These are phyloP conservation scores for Calephelis virginiensis DNA, from an alignment of 1,140 invertebrate genomes.

Conservation along the genomic window DNA sequence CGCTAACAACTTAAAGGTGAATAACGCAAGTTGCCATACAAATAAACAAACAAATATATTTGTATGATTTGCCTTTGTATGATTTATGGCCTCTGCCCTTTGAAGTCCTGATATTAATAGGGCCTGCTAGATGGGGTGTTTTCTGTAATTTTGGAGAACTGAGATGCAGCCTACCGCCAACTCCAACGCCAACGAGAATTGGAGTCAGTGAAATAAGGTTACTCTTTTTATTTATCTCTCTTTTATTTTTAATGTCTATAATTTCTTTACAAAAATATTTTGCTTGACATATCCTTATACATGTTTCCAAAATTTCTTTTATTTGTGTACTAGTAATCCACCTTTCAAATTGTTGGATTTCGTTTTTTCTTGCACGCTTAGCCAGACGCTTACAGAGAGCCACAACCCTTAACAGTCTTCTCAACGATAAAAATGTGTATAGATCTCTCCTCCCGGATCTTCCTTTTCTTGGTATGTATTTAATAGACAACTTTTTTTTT, in stretches of 20 bases:
- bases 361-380: neutral
- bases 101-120: conserved; percentile 1
- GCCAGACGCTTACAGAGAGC: conserved; percentile 24
- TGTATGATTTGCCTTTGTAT: neutral
- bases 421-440: neutral
- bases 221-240: neutral
- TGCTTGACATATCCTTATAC: neutral
- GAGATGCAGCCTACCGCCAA: neutral
- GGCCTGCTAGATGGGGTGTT: neutral
- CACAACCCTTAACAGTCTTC: conserved; percentile 18
- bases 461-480: neutral
- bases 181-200: neutral
- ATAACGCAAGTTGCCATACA: conserved; percentile 8
- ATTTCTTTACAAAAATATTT: neutral
- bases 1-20: neutral
- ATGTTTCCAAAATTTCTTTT: neutral
- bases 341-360: neutral
- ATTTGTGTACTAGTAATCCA: neutral
- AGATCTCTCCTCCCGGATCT: neutral
- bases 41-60: conserved; percentile 17
- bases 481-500: neutral
- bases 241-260: neutral
- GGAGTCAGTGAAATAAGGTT: neutral
- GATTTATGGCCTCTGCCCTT: conserved; percentile 4
- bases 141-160: neutral